Base-by-base conservation (phyloP, 2,797 vertebrate genomes). In the Falco rusticolus region DNA sequence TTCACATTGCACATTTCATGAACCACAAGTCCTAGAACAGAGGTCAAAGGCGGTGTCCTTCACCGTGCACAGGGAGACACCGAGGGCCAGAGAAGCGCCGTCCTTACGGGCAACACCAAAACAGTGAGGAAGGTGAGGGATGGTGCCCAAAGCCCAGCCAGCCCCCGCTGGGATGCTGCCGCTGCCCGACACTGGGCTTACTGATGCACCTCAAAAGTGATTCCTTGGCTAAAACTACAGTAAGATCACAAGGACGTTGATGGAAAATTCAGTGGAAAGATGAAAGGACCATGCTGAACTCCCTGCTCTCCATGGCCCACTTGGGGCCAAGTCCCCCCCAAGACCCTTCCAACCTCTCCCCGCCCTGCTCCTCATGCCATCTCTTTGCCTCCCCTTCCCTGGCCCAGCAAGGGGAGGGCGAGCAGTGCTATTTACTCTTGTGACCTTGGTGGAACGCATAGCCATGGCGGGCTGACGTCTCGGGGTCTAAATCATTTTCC, bases 361-460 rank as follows among this genome's bases (percentile, higher is more conserved):
- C 17, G 68, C 48, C 26, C 25, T 8, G 15, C 71, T 75, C 26
- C 54, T 28, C 5, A 5, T 41, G 64, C 77, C 60, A 63, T 33
- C 82, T 66, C 74, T 63, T 41, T 37, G 25, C 80, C 50, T 77
- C 25, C 60, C 70, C 43, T 66, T 75, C 71, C 48, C 66, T 7
- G 34, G n/a, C 72, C 48, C 8, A 13, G 77, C 74, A 24, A 8
- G n/a, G 63, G n/a, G 50, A 65, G 47, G 45, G 25, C 0, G 3
- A 61, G 70, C 72, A 22, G 13, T 3, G 0, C 28, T 5, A 0
- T 45, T 41, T 10, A 3, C 59, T 18, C 65, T 34, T 26, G 87
- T 69, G 77, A 47, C 70, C 43, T 4, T 6, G 29, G 54, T 0
- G 0, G 43, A 53, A 75, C 0, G 2, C 48, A 15, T 11, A 4